phyloP scores from a whole-genome alignment of 1,140 invertebrate species.

The Eubasilissa regina region DNA sequence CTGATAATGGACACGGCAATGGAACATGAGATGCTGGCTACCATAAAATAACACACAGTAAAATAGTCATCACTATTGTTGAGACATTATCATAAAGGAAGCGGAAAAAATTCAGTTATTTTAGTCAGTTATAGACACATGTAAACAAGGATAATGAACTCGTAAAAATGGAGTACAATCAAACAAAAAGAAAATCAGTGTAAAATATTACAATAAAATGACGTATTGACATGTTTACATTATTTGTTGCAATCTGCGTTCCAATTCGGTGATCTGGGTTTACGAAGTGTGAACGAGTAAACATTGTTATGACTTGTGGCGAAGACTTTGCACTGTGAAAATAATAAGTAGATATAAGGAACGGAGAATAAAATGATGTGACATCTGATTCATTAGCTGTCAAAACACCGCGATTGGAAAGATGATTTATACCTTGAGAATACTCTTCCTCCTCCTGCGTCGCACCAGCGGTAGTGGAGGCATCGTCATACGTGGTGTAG shows the following conservation, averaged over 20 bases:
- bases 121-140: no score
- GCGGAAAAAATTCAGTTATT: no score
- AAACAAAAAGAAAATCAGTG: neutral
- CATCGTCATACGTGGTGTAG: conserved; percentile 20
- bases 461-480: neutral
- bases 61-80: no score
- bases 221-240: neutral
- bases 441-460: conserved; percentile 35
- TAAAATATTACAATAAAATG: neutral
- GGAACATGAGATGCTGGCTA: no score
- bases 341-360: conserved; percentile 63
- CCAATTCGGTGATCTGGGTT: no score
- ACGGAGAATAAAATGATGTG: conserved; percentile 65
- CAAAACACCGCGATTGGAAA: conserved; percentile 64
- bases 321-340: conserved; percentile 58
- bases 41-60: no score
- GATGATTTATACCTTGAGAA: conserved; percentile 38
- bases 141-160: no score
- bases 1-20: no score
- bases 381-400: conserved; percentile 70
- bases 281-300: neutral
- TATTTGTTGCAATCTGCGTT: no score
- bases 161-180: neutral
- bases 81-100: no score
- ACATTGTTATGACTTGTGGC: neutral